Evolutionary conservation across 1,140 invertebrate species (phyloP), one percentile per base, ranked within the genome.

Genomic region (Amyelois transitella): DNA sequence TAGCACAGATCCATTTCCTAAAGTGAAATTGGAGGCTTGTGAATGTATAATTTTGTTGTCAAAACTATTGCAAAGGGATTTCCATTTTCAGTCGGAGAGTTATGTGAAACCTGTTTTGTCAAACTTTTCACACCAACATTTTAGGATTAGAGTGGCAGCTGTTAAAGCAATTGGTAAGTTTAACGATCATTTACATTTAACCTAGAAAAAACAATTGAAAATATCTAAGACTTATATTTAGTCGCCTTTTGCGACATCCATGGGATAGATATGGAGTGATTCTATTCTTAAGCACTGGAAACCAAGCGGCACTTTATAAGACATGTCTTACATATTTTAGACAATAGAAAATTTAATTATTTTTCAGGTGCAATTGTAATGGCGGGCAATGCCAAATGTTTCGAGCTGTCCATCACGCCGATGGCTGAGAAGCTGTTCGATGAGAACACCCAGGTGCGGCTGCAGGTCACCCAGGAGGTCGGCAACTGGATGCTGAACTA

Each of bases 71-170:
- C 89, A 91, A n/a, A 87, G 89, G 58, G 89, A 94, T 72, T 94
- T 97, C 77, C 94, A 96, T 67, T 88, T 91, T 43, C 92, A 92
- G 61, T 93, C 93, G 0, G 94, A 95, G 63, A 89, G 81, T 38
- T 88, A 96, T 51, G 90, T 96, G 0, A 92, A 93, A 67, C 94
- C 96, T 8, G 82, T 96, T 0, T 72, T 96, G 14, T 81, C 82
- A 19, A 92, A 93, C 73, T 91, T 96, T 60, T 87, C 90, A 45
- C 96, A 97, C 81, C 95, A 96, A 69, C 95, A 96, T 80, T 95
- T 92, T 47, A 93, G 91, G 88, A 92, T 97, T 43, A 86, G 96
- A 62, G 90, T 93, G 4, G 89, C 92, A 28, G 92, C 94, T 18
- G 88, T 97, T 19, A 90, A 91, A 77, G 92, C 94, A 25, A 91